Percentiles rank a stretch among this genome's conserved stretches.
phyloP scores from a whole-genome alignment of 2,888 invertebrate species.

The Vesta saturnalis region DNA sequence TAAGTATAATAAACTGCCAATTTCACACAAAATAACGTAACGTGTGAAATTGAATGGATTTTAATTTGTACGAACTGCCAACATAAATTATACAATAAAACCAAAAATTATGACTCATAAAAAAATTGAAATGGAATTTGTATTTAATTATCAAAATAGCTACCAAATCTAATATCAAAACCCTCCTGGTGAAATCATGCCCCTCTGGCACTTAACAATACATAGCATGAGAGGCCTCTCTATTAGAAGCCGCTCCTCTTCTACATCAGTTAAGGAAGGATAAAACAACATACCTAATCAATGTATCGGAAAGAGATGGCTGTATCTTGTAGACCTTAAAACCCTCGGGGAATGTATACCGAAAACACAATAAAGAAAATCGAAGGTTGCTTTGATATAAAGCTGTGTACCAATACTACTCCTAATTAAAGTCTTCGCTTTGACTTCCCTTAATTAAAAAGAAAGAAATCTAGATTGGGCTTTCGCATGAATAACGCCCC shows the following conservation, averaged over 20 bases:
- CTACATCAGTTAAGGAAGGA: slow-evolving; percentile 14
- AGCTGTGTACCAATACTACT: slow-evolving; percentile 22
- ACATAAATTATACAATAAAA: too few species aligned
- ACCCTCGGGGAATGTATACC: slow-evolving; percentile 28
- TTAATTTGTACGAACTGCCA: too few species aligned
- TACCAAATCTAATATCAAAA: slow-evolving; percentile 33
- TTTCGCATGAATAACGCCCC: too few species aligned
- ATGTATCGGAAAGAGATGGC: slow-evolving; percentile 5
- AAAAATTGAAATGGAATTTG: slow-evolving; percentile 31
- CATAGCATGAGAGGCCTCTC: slow-evolving; percentile 31
- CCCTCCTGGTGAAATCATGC: slow-evolving; percentile 32
- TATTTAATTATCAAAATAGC: slow-evolving; percentile 29
- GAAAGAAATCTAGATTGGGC: too few species aligned
- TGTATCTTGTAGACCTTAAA: slow-evolving; percentile 22
- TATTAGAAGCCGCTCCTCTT: slow-evolving; percentile 30
- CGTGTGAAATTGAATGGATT: too few species aligned
- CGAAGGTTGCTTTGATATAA: slow-evolving; percentile 31
- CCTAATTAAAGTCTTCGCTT: not conserved
- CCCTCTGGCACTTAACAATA: slow-evolving; percentile 33
- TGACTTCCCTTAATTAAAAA: too few species aligned
- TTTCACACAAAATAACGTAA: too few species aligned
- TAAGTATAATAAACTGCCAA: too few species aligned
- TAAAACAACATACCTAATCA: not conserved
- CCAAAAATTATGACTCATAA: too few species aligned
- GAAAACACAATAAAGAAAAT: slow-evolving; percentile 39